Evolutionary conservation across 2,888 invertebrate species (phyloP).

Genomic region (Lasius platythorax): DNA sequence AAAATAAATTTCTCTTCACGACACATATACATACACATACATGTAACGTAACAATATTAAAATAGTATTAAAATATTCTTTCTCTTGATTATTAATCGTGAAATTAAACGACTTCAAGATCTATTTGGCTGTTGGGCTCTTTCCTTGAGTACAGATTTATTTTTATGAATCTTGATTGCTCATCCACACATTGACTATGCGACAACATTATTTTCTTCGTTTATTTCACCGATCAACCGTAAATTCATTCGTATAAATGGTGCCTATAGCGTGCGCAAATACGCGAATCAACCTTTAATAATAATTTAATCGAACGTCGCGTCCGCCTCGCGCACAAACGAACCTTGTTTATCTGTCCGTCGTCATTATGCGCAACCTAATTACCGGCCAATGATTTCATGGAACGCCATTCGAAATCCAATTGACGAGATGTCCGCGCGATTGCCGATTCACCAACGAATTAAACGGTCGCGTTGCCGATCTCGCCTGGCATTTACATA

Average conservation of each 20-base stretch:
- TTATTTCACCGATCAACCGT: neutral
- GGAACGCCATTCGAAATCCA: conserved; percentile 74
- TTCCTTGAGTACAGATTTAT: neutral
- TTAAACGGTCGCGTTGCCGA: conserved; percentile 76
- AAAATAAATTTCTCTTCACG: neutral
- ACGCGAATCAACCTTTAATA: conserved; percentile 61
- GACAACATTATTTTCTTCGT: conserved; percentile 1
- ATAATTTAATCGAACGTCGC: conserved; percentile 69
- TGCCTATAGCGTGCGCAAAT: conserved; percentile 13
- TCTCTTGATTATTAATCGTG: neutral
- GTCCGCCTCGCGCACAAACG: conserved; percentile 43
- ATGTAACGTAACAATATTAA: neutral
- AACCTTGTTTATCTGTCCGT: conserved; percentile 71
- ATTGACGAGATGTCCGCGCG: conserved; percentile 69
- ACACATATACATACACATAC: neutral
- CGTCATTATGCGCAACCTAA: conserved; percentile 76
- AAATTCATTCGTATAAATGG: conserved; percentile 36
- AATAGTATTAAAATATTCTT: neutral
- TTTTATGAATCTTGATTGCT: conserved; percentile 8
- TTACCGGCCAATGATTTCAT: conserved; percentile 74
- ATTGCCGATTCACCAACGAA: conserved; percentile 73
- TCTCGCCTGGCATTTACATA: conserved; percentile 78
- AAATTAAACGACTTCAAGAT: conserved; percentile 9
- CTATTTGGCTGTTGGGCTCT: neutral
- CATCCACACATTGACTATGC: neutral